Conservation (phyloP, 1,140 invertebrate genomes). For the Drosophila melanica region DNA sequence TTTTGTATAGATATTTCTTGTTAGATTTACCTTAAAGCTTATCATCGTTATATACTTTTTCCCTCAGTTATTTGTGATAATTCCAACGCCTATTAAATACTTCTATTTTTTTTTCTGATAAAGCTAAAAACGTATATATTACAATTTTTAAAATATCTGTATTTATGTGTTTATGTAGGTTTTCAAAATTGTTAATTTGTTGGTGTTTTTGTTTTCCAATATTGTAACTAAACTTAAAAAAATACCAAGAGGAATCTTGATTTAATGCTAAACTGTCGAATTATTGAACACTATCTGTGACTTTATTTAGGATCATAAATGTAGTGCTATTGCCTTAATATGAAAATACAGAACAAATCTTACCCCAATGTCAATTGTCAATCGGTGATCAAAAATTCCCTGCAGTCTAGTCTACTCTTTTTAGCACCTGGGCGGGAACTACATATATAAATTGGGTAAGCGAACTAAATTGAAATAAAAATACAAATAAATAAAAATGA, state of each 20-base stretch:
- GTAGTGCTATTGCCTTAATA: constrained; percentile 41
- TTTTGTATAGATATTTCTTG: constrained; percentile 51
- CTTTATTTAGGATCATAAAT: constrained; percentile 62
- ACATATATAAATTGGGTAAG: neutral
- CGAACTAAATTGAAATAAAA: neutral
- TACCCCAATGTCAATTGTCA: constrained; percentile 12
- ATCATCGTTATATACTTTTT: constrained; percentile 49
- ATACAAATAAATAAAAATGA: constrained; percentile 24
- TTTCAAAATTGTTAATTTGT: constrained; percentile 16
- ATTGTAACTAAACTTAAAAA: constrained; percentile 4
- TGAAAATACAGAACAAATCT: constrained; percentile 7
- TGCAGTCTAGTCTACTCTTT: constrained; percentile 37
- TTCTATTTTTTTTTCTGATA: constrained; percentile 12
- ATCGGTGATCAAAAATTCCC: constrained; percentile 2
- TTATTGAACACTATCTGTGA: constrained; percentile 76
- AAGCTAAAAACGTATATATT: constrained; percentile 33
- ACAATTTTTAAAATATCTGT: constrained; percentile 7
- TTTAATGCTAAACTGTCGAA: constrained; percentile 1
- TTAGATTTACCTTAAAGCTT: constrained; percentile 69
- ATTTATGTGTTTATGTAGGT: neutral
- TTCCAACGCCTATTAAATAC: constrained; percentile 11
- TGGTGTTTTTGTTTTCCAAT: constrained; percentile 15
- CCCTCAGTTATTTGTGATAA: constrained; percentile 22
- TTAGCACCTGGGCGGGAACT: constrained; percentile 64
- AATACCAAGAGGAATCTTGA: constrained; percentile 11